These are phyloP conservation scores for Drosophila micromelanica DNA, from an alignment of 1,140 invertebrate species.

Conservation along the genomic window DNA sequence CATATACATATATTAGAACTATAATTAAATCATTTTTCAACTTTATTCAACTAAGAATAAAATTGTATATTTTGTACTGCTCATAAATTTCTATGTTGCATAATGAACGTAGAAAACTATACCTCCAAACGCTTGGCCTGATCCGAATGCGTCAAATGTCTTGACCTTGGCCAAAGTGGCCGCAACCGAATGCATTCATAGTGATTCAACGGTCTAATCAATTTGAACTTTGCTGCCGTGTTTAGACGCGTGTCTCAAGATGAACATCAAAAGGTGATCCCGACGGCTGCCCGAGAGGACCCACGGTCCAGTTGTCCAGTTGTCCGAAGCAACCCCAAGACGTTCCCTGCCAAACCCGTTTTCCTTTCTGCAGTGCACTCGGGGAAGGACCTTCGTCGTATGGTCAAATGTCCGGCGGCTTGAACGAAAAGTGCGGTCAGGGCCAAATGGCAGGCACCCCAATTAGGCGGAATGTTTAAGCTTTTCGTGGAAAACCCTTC, in stretches of 20 bases:
- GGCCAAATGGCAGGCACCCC: slow-evolving; percentile 69
- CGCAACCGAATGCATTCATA: slow-evolving; percentile 19
- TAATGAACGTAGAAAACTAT: not conserved
- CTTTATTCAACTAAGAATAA: too few relatives aligned
- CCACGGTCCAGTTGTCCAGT: slow-evolving; percentile 3
- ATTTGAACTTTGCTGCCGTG: slow-evolving; percentile 59
- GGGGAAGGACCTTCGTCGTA: slow-evolving; percentile 33
- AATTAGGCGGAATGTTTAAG: slow-evolving; percentile 59
- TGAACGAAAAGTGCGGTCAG: slow-evolving; percentile 37
- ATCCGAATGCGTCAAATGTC: not conserved
- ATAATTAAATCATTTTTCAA: too few relatives aligned
- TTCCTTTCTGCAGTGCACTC: not conserved
- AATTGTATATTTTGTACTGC: too few relatives aligned
- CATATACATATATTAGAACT: too few relatives aligned
- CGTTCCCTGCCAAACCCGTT: slow-evolving; percentile 20
- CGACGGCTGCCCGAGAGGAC: slow-evolving; percentile 24
- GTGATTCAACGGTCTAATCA: slow-evolving; percentile 41
- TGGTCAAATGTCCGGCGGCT: slow-evolving; percentile 57
- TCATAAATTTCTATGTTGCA: too few relatives aligned
- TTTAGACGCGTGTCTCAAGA: slow-evolving; percentile 48
- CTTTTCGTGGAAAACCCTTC: slow-evolving; percentile 44
- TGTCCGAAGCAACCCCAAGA: slow-evolving; percentile 50
- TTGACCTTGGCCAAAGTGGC: not conserved
- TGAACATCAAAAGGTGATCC: slow-evolving; percentile 41
- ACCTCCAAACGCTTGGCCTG: not conserved